phyloP scores from a whole-genome alignment of 1,140 invertebrate species.

The Drosophila fuyamai region DNA sequence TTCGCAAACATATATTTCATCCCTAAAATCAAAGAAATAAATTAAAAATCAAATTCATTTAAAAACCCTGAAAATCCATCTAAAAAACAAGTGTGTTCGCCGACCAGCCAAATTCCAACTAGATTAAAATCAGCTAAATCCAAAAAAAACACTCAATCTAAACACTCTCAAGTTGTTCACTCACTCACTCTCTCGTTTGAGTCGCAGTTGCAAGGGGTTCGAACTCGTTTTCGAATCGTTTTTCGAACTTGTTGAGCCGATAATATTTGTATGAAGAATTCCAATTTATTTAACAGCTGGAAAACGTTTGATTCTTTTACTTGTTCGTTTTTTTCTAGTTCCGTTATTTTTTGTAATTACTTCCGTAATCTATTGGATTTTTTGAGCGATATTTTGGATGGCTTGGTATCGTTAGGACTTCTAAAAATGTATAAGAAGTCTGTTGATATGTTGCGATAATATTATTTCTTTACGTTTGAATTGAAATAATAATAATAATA shows the following conservation, averaged over 20 bases:
- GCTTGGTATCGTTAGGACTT: too few relatives aligned
- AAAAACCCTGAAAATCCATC: neutral
- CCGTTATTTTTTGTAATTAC: neutral
- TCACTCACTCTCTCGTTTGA: conserved; percentile 43
- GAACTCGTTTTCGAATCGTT: conserved; percentile 50
- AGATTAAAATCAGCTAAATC: conserved; percentile 14
- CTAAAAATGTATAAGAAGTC: too few relatives aligned
- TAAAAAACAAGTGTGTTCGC: conserved; percentile 46
- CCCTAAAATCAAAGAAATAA: neutral
- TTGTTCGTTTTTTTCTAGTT: neutral
- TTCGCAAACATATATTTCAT: too few relatives aligned
- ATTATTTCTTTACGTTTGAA: too few relatives aligned
- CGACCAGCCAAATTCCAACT: conserved; percentile 30
- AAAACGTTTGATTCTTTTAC: neutral
- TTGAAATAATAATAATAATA: too few relatives aligned
- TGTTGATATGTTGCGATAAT: too few relatives aligned
- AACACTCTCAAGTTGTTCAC: conserved; percentile 2
- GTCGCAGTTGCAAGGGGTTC: conserved; percentile 69
- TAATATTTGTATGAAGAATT: neutral
- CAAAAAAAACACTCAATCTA: conserved; percentile 27
- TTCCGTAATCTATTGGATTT: too few relatives aligned
- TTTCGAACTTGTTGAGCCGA: conserved; percentile 45
- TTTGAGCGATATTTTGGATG: too few relatives aligned
- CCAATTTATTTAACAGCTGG: neutral
- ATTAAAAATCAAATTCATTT: neutral